Evolutionary conservation across 2,888 invertebrate genomes (phyloP), one percentile per base, ranked within the genome.

Genomic region (Pasiphila rectangulata): DNA sequence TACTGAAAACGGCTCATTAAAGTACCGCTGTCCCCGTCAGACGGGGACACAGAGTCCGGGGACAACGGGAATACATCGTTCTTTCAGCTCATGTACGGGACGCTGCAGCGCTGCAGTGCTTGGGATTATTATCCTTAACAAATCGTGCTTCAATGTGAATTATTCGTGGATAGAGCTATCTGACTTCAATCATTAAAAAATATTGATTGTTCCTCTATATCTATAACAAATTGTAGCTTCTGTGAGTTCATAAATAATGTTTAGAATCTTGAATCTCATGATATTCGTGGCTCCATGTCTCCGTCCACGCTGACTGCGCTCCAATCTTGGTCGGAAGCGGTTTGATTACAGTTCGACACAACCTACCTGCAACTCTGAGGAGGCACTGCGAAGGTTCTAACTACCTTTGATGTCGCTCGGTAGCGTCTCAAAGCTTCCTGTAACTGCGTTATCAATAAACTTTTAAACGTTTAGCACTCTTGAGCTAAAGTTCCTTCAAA

Each of bases 291-390:
- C 13, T 48, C 16, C 29, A 19, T 12, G 43, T 19, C 5, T 1
- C 3, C n/a, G n/a, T 16, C 34, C 27, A 45, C 37, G 32, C 23
- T 13, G 20, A 32, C 25, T 47, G 32, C 30, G 37, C 25, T 37
- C 41, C 37, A 40, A 40, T 44, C 50, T 45, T 50, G 50, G 17
- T 24, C 45, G 36, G 49, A 40, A 44, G 24, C 36, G 38, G 42
- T 19, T 45, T 49, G 40, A 45, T 49, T 49, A 49, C 43, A 12
- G 30, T 37, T 40, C 40, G 40, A 39, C 37, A 29, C 5, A 29
- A 16, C 29, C n/a, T 29, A 29, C 29, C 7, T 4, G 21, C n/a
- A n/a, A n/a, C n/a, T n/a, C 15, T 29, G n/a, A 1, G 4, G 15
- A 6, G n/a, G 15, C 2, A 9, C 30, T 15, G n/a, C n/a, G n/a